Evolutionary conservation across 2,797 vertebrate genomes (phyloP), one percentile per base, ranked within the genome.

Genomic region (Protonibea diacanthus): DNA sequence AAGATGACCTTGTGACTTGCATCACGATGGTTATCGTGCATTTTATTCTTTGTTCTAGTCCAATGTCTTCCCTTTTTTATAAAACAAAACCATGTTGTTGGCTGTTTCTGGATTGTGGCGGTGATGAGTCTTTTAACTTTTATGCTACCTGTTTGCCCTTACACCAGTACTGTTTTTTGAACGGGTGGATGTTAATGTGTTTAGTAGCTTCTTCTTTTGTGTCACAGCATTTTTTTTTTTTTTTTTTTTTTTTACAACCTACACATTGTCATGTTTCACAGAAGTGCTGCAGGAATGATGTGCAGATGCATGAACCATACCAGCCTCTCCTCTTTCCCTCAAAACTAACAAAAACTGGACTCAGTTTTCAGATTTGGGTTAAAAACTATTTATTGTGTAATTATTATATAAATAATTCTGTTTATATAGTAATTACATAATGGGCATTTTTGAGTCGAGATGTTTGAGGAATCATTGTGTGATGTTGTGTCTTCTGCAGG

Each of bases 231-330:
- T 44, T n/a, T 14, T 53, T 67, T 77, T 27, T 18, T 1, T 51
- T 29, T 17, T 29, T 33, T 9, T 8, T 38, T 38, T 38, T 38
- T 38, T 38, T 14, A 2, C 8, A n/a, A 11, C 20, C 15, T 66
- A 52, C 14, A 29, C 66, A 51, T 76, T n/a, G 33, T n/a, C n/a
- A 0, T n/a, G 47, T 53, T 69, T 77, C 64, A 77, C 72, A 53
- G 69, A 71, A 21, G 10, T 27, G 60, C 75, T 75, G 65, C 61
- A 47, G 71, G 61, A 73, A 40, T 76, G 72, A 18, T 10, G 61
- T 63, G 67, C 70, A 77, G 76, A 84, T 91, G 92, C 92, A 93
- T 92, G 93, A 90, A 80, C 78, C 85, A 45, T 71, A 38, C 82
- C 71, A 66, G 68, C 62, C 71, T 75, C 66, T 38, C 57, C 38